Base-by-base conservation (phyloP, 2,113 vertebrate genomes). In the Procapra przewalskii region DNA sequence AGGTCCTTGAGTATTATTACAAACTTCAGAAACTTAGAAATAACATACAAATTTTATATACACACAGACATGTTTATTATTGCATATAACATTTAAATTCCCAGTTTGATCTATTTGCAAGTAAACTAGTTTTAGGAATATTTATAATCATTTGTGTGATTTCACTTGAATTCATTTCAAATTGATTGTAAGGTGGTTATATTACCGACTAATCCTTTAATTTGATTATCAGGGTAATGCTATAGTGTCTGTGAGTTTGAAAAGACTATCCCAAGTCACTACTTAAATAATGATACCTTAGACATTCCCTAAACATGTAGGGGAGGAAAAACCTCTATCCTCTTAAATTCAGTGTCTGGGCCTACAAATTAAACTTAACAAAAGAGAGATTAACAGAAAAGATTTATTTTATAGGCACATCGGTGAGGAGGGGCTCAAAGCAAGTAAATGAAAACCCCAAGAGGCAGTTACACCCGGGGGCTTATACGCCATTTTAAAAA, bases 51-150 rank as follows among this genome's bases (percentile, higher is more conserved):
- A 83, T 82, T 88, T 94, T 95, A 15, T 83, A 15, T 59, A 19
- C 3, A 10, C 75, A 91, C 90, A 43, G 7, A 90, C 71, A 91
- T 96, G 92, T 98, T 67, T 84, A 94, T 16, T 94, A 25, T 43
- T 88, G 21, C 43, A 57, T 91, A 9, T 83, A 59, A 64, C 43
- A 93, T 88, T 97, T 62, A 95, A 92, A 86, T 80, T 90, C 12
- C n/a, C 77, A 90, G 52, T 82, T 92, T 92, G 64, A 88, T 96
- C 45, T 36, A 52, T 96, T 94, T 92, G 36, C 7, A 97, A 86
- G 87, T 82, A 88, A 97, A 94, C 40, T 59, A 92, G n/a, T 96
- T 97, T 87, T 87, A 67, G 93, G 55, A 97, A 96, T 40, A 50
- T 92, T 92, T 93, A 60, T 91, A 95, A 77, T 98, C 48, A 94